These are phyloP conservation scores for Axinella damicornis DNA, from an alignment of 37 sponge, comb jelly and placozoan genomes.

Conservation along the genomic window DNA sequence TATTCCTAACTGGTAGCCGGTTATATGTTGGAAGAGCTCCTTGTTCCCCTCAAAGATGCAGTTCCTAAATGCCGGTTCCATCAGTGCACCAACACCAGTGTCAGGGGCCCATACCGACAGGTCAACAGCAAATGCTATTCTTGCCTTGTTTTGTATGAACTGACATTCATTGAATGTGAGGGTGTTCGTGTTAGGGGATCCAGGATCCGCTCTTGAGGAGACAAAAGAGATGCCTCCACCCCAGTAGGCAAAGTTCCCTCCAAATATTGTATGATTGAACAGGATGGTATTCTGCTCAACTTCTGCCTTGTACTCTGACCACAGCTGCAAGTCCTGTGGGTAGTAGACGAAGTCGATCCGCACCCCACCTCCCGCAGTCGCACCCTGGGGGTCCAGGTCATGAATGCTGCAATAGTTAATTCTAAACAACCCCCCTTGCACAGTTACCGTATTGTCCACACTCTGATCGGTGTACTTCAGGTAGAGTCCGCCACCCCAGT, in stretches of 20 bases:
- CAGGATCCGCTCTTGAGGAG: background rate
- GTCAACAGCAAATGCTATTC: constrained; percentile 43
- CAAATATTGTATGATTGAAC: background rate
- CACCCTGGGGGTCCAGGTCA: background rate
- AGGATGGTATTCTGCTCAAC: constrained; percentile 7
- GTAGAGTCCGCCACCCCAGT: constrained; percentile 58
- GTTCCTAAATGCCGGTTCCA: constrained; percentile 35
- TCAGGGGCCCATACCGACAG: constrained; percentile 39
- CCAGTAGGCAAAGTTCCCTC: background rate
- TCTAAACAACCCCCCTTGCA: background rate
- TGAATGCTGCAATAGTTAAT: background rate
- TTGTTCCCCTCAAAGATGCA: constrained; percentile 46
- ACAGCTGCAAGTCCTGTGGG: constrained; percentile 8
- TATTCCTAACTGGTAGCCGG: constrained; percentile 24
- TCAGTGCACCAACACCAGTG: background rate
- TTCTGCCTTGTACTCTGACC: constrained; percentile 1
- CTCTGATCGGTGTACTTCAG: constrained; percentile 43
- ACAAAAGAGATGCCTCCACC: constrained; percentile 45
- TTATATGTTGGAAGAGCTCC: background rate
- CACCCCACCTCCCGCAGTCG: constrained; percentile 38
- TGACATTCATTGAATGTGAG: constrained; percentile 26
- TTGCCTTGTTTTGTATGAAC: constrained; percentile 13
- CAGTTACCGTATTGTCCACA: constrained; percentile 21
- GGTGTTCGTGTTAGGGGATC: constrained; percentile 12
- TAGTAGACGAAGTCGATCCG: constrained; percentile 41